Base-by-base conservation (phyloP, 2,113 vertebrate genomes). In the Piprites chloris region DNA sequence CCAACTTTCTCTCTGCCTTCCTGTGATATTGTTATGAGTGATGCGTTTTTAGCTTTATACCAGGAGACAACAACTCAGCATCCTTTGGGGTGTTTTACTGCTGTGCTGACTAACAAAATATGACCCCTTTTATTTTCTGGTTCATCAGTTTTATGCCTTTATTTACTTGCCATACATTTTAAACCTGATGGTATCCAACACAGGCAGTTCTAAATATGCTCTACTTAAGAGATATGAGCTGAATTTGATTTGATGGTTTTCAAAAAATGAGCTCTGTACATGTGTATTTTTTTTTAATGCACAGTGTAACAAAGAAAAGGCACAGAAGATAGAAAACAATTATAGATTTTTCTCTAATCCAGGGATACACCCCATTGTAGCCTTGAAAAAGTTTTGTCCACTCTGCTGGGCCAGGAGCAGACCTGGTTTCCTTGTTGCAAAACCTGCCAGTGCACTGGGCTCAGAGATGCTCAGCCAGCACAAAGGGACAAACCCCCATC, bases 71-170 rank as follows among this genome's bases (percentile, higher is more conserved):
- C 59, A 72, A 61, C 62, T 82, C 71, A 47, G n/a, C 78, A 77
- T 44, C 39, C 35, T 74, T 32, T 37, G 41, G 24, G 41, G 24
- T 79, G 32, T 71, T 86, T 94, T 67, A 88, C 41, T 77, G 61
- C 52, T 11, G 11, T 88, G 68, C 55, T 79, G 89, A 58, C 89
- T 92, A 92, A 80, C 42, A 71, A 50, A 94, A 86, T 47, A 81
- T 49, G 44, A 88, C 59, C 59, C 46, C 52, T 92, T 90, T 90
- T 77, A 78, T 90, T 95, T 88, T 84, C 72, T 35, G 61, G 68
- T 92, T 95, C 88, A 93, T 93, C 71, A 47, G 33, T 78, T 96
- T 96, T 74, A 63, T 49, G 32, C 26, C 87, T 63, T 80, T 91
- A 86, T 81, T 95, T 91, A 81, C 73, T 92, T 78, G 33, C 85